Percentiles rank a stretch among this genome's conserved stretches.
These are phyloP conservation scores for Cryptocephalus moraei DNA, from an alignment of 2,888 invertebrate genomes.

Conservation along the genomic window DNA sequence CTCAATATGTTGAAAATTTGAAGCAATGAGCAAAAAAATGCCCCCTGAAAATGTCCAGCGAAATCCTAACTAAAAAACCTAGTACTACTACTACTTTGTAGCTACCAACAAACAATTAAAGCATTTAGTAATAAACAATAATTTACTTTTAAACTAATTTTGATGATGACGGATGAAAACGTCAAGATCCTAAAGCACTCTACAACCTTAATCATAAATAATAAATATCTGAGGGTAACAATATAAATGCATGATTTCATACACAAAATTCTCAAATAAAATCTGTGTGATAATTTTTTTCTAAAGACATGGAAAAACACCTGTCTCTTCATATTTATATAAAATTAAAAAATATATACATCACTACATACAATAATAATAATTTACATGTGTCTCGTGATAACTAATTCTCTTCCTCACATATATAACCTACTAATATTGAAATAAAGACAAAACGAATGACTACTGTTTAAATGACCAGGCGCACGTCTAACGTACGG, in stretches of 20 bases:
- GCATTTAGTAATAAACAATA: conserved; percentile 11
- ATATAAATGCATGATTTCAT: conserved; percentile 27
- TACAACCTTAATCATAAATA: conserved; percentile 17
- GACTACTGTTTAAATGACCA: background rate
- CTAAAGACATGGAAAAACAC: no score
- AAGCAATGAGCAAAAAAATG: background rate
- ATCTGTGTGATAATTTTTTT: no score
- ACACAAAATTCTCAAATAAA: conserved; percentile 1
- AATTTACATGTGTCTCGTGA: no score
- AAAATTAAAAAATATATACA: conserved; percentile 11
- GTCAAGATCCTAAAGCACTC: background rate
- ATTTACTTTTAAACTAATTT: conserved; percentile 1
- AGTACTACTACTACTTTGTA: conserved; percentile 21
- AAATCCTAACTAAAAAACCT: no score
- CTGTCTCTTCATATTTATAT: no score
- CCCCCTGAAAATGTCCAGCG: background rate
- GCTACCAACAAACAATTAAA: conserved; percentile 27
- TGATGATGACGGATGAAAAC: conserved; percentile 4
- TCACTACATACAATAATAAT: background rate
- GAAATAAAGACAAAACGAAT: background rate
- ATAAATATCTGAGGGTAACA: conserved; percentile 32
- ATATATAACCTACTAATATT: background rate
- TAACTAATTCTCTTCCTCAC: no score
- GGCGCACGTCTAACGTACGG: conserved; percentile 10
- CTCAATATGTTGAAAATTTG: no score